Percentiles rank a stretch among this genome's conserved stretches.
Evolutionary conservation across 1,140 invertebrate genomes (phyloP).

Genomic region (Calephelis virginiensis): DNA sequence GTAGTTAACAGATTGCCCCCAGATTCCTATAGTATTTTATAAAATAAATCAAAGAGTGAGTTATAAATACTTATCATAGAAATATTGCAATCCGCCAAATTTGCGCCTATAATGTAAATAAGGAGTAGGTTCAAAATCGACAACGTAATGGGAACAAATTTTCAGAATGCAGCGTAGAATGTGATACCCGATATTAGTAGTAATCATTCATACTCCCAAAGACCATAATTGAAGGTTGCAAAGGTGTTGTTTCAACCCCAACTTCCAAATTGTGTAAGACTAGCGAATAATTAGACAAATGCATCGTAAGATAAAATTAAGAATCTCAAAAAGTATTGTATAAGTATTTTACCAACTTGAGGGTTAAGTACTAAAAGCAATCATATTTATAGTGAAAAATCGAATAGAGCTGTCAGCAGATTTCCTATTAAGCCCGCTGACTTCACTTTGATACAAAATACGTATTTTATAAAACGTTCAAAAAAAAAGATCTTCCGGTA

Average conservation of each 20-base stretch:
- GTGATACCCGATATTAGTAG: conserved; percentile 70
- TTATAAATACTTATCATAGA: neutral
- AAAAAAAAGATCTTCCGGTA: conserved; percentile 70
- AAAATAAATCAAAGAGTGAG: neutral
- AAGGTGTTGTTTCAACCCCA: conserved; percentile 44
- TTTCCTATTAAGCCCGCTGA: conserved; percentile 69
- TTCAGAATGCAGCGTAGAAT: conserved; percentile 59
- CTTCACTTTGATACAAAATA: conserved; percentile 73
- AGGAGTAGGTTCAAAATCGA: conserved; percentile 20
- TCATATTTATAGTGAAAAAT: conserved; percentile 71
- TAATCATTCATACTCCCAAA: conserved; percentile 53
- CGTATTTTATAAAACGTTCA: conserved; percentile 71
- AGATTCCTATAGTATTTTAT: conserved; percentile 19
- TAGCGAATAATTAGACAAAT: conserved; percentile 70
- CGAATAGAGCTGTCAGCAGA: conserved; percentile 61
- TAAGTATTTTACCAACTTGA: conserved; percentile 75
- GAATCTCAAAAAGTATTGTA: conserved; percentile 70
- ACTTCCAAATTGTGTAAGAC: conserved; percentile 63
- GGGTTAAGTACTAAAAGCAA: conserved; percentile 71
- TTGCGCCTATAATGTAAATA: conserved; percentile 14
- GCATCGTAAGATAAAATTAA: conserved; percentile 73
- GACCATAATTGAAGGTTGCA: conserved; percentile 43
- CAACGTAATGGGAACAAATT: conserved; percentile 57
- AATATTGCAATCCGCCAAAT: neutral
- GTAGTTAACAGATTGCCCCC: conserved; percentile 7